Conservation (phyloP, 2,888 invertebrate species). For the Miltochrista miniata region DNA sequence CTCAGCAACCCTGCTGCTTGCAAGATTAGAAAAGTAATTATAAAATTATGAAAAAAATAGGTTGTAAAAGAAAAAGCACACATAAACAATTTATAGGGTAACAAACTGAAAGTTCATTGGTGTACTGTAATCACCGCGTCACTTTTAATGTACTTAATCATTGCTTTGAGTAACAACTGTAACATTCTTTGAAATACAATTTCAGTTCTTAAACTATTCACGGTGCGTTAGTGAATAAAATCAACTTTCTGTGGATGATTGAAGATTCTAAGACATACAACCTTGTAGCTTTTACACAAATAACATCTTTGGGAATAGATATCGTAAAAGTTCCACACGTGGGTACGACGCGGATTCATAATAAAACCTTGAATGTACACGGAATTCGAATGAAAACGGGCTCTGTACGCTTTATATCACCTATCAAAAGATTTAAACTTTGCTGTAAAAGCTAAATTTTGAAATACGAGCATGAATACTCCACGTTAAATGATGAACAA, state of each 20-base stretch:
- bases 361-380: slow-evolving; percentile 39
- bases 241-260: background rate
- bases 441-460: slow-evolving; percentile 23
- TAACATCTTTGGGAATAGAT: slow-evolving; percentile 40
- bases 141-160: no score
- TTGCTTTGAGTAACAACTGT: no score
- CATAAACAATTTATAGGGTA: no score
- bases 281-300: slow-evolving; percentile 36
- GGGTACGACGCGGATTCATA: slow-evolving; percentile 42
- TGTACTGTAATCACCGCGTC: no score
- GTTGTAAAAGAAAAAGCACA: no score
- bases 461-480: slow-evolving; percentile 21
- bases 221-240: slow-evolving; percentile 3
- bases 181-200: no score
- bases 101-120: no score
- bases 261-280: slow-evolving; percentile 26
- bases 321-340: slow-evolving; percentile 40
- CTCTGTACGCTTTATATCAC: slow-evolving; percentile 23
- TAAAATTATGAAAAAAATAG: no score
- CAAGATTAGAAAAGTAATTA: no score
- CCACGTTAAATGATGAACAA: background rate
- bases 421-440: slow-evolving; percentile 33
- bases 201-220: no score
- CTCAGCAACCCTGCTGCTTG: no score
- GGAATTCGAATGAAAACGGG: slow-evolving; percentile 38